Base-by-base conservation (phyloP, 2,888 invertebrate species). In the Laspeyria flexula region DNA sequence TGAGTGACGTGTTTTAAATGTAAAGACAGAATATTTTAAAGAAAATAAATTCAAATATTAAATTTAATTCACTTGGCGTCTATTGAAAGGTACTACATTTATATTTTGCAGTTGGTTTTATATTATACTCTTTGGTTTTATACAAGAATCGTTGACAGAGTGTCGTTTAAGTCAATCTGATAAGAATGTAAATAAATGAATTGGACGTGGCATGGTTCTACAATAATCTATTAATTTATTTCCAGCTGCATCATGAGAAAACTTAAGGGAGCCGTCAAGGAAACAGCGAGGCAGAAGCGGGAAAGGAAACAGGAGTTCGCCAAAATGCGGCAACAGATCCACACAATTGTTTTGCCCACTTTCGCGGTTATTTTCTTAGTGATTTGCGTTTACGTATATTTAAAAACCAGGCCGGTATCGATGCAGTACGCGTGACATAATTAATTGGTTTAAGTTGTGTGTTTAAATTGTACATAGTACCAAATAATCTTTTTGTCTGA, bases 221-320 rank as follows among this genome's bases (percentile, higher is more conserved):
- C 18, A 46, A 43, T 37, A 46, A 46, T 44, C 44, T 34, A 43
- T 44, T 30, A 23, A 44, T 52, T 60, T 41, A 57, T 63, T 81
- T 84, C 60, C 70, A 83, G 82, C 41, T 51, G 18, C 57, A 93
- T 71, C 63, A 97, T 97, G 97, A 94, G 96, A 64, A 96, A 96
- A 79, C 86, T 96, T 31, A 97, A 96, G 78, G 96, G 96, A 41
- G 95, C 96, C 44, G 94, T 95, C 37, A 97, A 97, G 88, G 97
- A 97, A 89, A 96, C 96, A 0, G 95, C 95, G 9, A 95, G 95
- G 79, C 97, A 97, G 84, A 96, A 96, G 79, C 95, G 96, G 72
- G 96, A 97, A 75, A 94, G 97, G 27, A 96, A 96, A 87, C 95
- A 96, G 85, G 97, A 97, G 64, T 97, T 97, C 74, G 92, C 95